phyloP scores from a whole-genome alignment of 2,797 vertebrate species.

The Sus cebifrons region DNA sequence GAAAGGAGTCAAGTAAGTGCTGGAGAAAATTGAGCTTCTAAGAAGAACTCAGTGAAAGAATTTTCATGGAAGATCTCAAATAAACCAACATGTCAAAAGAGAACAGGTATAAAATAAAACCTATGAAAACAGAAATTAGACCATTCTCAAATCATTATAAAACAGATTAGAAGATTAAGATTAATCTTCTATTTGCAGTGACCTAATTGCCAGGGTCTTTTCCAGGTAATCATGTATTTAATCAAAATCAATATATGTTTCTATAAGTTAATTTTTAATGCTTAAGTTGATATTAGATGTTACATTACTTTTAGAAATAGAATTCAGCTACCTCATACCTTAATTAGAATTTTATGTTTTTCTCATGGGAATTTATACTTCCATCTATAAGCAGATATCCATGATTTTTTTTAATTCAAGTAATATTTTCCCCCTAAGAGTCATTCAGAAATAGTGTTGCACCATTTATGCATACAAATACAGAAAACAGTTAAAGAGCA shows the following conservation, averaged over 20 bases:
- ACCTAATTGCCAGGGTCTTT: neutral
- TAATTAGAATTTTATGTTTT: constrained; percentile 47
- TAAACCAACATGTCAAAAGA: neutral
- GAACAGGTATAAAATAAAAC: neutral
- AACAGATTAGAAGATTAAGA: neutral
- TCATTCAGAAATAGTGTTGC: neutral
- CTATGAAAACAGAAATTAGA: neutral
- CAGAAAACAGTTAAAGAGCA: neutral
- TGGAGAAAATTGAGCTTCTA: neutral
- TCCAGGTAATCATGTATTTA: constrained; percentile 27
- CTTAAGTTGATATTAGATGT: neutral
- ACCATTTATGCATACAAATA: neutral
- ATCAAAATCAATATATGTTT: neutral
- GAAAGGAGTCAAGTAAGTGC: neutral
- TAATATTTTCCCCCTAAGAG: neutral
- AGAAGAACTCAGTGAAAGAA: neutral
- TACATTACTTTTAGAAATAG: constrained; percentile 36
- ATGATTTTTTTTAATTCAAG: neutral
- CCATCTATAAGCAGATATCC: neutral
- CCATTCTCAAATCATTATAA: neutral
- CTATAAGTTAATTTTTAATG: constrained; percentile 66
- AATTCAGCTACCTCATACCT: neutral
- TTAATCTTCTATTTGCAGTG: neutral
- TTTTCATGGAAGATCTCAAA: neutral
- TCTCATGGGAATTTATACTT: neutral